Conservation (phyloP, 2,888 invertebrate genomes). For the Drepana falcataria region DNA sequence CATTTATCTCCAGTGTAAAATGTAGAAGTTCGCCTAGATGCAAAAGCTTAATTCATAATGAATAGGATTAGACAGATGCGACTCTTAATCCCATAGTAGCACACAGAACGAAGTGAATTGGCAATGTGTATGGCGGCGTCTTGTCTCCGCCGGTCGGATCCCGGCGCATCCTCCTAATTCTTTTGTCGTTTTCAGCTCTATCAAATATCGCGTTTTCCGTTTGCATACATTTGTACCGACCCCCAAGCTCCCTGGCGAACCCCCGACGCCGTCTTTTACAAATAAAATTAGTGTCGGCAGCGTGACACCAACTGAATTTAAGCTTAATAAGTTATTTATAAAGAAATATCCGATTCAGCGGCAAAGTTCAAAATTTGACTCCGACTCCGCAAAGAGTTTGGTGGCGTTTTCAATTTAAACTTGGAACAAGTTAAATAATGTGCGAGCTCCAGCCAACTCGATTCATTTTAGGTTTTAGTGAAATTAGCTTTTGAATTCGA, state of each 20-base stretch:
- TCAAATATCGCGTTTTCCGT: conserved; percentile 74
- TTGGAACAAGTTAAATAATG: conserved; percentile 77
- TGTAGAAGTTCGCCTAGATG: neutral
- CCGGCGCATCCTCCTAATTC: conserved; percentile 54
- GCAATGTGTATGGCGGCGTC: conserved; percentile 35
- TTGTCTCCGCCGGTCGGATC: conserved; percentile 18
- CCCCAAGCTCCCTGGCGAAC: conserved; percentile 31
- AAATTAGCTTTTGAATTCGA: conserved; percentile 76
- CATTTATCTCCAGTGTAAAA: too few relatives aligned
- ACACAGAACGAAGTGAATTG: conserved; percentile 63
- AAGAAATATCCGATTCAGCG: conserved; percentile 77
- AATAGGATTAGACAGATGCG: conserved; percentile 45
- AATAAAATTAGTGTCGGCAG: conserved; percentile 78
- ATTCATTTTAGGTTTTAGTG: conserved; percentile 77
- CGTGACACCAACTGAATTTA: conserved; percentile 78
- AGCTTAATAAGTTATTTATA: conserved; percentile 78
- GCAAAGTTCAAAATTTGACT: conserved; percentile 78
- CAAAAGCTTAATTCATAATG: conserved; percentile 23
- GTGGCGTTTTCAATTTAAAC: conserved; percentile 78
- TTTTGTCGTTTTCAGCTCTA: conserved; percentile 75
- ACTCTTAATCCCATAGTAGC: conserved; percentile 61
- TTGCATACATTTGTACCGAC: conserved; percentile 73
- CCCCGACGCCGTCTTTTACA: conserved; percentile 68
- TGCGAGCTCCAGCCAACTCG: conserved; percentile 72
- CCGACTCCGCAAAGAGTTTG: conserved; percentile 73